Evolutionary conservation across 2,797 vertebrate species (phyloP).

Genomic region (Gadopsis bispinosus): DNA sequence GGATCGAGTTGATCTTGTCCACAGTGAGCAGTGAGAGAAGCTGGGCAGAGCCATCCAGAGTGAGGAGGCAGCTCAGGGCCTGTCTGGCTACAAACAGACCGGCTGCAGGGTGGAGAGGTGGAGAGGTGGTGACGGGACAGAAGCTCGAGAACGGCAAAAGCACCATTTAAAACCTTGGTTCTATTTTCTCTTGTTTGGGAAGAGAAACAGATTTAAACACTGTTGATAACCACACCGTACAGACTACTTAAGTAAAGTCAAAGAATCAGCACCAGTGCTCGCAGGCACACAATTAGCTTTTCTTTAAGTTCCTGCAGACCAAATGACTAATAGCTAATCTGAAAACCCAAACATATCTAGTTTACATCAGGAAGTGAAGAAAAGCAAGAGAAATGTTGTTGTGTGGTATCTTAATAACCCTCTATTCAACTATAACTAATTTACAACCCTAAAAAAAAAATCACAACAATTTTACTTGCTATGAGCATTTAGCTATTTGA

Average conservation of each 20-base stretch:
- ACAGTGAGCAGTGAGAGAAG: slow-evolving; percentile 87
- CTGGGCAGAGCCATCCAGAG: slow-evolving; percentile 89
- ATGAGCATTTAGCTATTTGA: not conserved
- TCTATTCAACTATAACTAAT: not conserved
- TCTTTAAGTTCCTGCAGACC: not conserved
- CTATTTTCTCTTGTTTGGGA: not conserved
- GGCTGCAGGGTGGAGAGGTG: slow-evolving; percentile 73
- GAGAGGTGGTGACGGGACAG: not conserved
- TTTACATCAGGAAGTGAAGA: not conserved
- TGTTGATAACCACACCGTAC: too few species aligned
- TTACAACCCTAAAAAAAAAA: not conserved
- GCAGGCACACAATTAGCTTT: too few species aligned
- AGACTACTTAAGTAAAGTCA: too few species aligned
- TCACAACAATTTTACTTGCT: not conserved
- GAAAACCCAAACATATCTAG: not conserved
- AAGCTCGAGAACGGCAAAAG: not conserved
- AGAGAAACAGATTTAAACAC: not conserved
- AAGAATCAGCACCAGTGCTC: too few species aligned
- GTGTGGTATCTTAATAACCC: accelerated
- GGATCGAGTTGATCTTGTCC: slow-evolving; percentile 87
- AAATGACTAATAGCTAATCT: not conserved
- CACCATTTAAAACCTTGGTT: not conserved
- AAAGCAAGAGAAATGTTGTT: not conserved
- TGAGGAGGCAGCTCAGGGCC: slow-evolving; percentile 92
- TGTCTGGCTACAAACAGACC: slow-evolving; percentile 92